Evolutionary conservation across 2,113 vertebrate species (phyloP).

Genomic region (Cynocephalus volans): DNA sequence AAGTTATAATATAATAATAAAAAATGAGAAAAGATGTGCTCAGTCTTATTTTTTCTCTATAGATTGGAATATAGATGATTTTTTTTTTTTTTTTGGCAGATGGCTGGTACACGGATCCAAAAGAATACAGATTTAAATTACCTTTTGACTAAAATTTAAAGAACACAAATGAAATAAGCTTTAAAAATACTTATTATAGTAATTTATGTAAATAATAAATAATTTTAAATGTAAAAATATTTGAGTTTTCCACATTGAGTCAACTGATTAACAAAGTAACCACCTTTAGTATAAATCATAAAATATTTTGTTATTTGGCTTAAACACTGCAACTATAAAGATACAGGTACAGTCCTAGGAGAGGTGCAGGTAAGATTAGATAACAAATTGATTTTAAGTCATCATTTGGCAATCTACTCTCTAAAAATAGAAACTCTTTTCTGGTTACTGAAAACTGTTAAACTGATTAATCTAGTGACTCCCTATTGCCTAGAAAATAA

Average conservation of each 20-base stretch:
- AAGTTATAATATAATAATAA: background rate
- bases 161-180: background rate
- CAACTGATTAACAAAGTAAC: conserved; percentile 20
- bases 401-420: background rate
- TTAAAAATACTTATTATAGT: background rate
- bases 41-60: background rate
- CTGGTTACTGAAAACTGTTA: background rate
- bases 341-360: background rate
- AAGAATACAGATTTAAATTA: background rate
- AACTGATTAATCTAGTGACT: background rate
- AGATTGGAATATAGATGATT: background rate
- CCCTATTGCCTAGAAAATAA: background rate
- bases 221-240: conserved; percentile 10
- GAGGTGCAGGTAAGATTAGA: background rate
- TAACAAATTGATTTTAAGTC: background rate
- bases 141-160: conserved; percentile 53
- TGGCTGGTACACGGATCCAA: no score
- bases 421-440: background rate
- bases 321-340: background rate
- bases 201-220: background rate
- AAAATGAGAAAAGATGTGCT: background rate
- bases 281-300: background rate
- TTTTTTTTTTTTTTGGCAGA: no score
- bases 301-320: background rate
- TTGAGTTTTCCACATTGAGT: background rate